Evolutionary conservation across 1,140 invertebrate genomes (phyloP), one percentile per base, ranked within the genome.

Genomic region (Ptiloglossa arizonensis): DNA sequence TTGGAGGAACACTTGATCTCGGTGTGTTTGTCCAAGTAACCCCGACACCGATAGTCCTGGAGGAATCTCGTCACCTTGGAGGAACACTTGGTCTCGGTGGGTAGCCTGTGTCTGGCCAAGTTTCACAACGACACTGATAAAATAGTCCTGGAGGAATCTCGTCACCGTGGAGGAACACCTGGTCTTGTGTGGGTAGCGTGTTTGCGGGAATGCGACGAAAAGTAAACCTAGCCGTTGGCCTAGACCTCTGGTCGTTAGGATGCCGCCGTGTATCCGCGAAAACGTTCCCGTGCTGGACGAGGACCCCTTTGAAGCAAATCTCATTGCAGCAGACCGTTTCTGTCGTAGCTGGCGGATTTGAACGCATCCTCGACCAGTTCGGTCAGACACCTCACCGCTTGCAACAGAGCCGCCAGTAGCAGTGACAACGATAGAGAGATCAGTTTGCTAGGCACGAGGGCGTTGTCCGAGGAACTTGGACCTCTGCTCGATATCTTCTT

Each of bases 371-470:
- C 91, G 15, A 93, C 88, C 38, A 93, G 80, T 48, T 92, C 90
- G 4, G 90, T 90, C 17, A 93, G 84, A 57, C 91, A 92, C 52
- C 91, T 90, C 29, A 93, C 90, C 1, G 91, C 92, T 83, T 93
- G 92, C 17, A 93, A 75, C 32, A 93, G 72, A 8, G 91, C 93
- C 32, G 93, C 93, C 46, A 93, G 84, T 5, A 93, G 80, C 44
- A 93, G 73, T 32, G 93, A 93, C 56, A 93, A 67, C 4, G 92
- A 93, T 11, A 93, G 84, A 29, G 92, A 92, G 24, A 93, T 87
- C 38, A 93, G 78, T 88, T 92, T 93, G 75, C 90, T 93, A 24
- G 90, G 88, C 59, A 91, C 77, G 6, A 91, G n/a, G 50, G 88
- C 88, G 64, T 88, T 88, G 15, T 89, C 85, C 9, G 75, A 63